Percentiles rank a stretch among this genome's conserved stretches.
Evolutionary conservation across 1,140 invertebrate genomes (phyloP).

Genomic region (Halictus rubicundus): DNA sequence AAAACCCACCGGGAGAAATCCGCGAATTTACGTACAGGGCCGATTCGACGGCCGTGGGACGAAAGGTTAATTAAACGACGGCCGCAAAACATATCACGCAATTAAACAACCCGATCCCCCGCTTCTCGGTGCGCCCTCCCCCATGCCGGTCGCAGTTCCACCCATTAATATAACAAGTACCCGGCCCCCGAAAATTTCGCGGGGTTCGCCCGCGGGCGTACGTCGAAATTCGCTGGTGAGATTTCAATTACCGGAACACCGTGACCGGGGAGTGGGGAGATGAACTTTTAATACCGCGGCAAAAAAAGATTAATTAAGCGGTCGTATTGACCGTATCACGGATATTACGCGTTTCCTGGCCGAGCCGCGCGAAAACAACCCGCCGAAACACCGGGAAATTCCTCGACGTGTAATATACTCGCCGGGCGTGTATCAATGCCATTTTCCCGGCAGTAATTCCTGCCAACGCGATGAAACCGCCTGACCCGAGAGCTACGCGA

Average conservation of each 20-base stretch:
- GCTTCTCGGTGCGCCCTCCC: not conserved
- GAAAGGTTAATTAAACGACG: slow-evolving; percentile 44
- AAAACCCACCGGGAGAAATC: not conserved
- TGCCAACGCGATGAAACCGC: not conserved
- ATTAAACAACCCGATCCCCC: slow-evolving; percentile 30
- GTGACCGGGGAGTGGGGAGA: not conserved
- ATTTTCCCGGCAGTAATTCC: not conserved
- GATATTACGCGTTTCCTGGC: slow-evolving; percentile 5
- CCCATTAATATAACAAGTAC: slow-evolving; percentile 38
- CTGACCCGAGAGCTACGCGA: not conserved
- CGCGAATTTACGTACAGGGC: not conserved
- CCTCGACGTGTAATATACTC: not conserved
- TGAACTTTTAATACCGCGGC: slow-evolving; percentile 20
- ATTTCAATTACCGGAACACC: slow-evolving; percentile 36
- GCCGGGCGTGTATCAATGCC: not conserved
- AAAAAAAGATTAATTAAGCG: slow-evolving; percentile 49
- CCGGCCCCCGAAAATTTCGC: slow-evolving; percentile 25
- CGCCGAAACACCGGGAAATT: not conserved
- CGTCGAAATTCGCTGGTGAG: slow-evolving; percentile 18
- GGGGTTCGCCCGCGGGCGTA: not conserved
- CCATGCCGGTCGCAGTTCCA: not conserved
- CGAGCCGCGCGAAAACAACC: not conserved
- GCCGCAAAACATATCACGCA: slow-evolving; percentile 26
- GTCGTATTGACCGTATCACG: slow-evolving; percentile 26
- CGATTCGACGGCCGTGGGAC: slow-evolving; percentile 19